Percentiles rank a stretch among this genome's conserved stretches.
phyloP scores from a whole-genome alignment of 2,113 vertebrate genomes.

The Clarias gariepinus region DNA sequence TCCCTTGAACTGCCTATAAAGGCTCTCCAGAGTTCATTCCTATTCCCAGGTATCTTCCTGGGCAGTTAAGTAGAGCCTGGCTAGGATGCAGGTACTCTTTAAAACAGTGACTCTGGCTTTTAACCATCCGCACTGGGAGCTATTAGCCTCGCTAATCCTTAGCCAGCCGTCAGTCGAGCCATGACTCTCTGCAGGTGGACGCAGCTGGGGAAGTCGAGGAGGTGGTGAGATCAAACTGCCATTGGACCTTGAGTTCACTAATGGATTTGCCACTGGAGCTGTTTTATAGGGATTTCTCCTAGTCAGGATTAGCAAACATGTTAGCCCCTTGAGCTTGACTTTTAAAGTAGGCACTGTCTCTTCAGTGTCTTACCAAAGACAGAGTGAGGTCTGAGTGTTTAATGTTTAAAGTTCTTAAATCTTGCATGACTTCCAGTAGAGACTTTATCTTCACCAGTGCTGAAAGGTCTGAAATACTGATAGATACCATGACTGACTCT shows the following conservation, averaged over 20 bases:
- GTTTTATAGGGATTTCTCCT: conserved; percentile 27
- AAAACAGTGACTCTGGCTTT: conserved; percentile 75
- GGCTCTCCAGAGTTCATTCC: conserved; percentile 63
- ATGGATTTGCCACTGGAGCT: conserved; percentile 38
- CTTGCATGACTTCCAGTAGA: conserved; percentile 16
- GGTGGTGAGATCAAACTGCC: conserved; percentile 34
- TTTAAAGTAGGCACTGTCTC: conserved; percentile 10
- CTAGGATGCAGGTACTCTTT: conserved; percentile 62
- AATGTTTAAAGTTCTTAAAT: conserved; percentile 43
- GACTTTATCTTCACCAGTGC: not conserved
- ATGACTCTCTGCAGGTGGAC: conserved; percentile 47
- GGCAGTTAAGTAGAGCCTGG: conserved; percentile 58
- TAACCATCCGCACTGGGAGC: conserved; percentile 59
- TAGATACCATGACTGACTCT: not conserved
- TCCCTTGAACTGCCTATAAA: conserved; percentile 65
- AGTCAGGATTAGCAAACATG: conserved; percentile 33
- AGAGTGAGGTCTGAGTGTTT: conserved; percentile 24
- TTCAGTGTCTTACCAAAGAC: conserved; percentile 22
- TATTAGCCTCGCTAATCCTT: conserved; percentile 51
- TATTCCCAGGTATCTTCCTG: conserved; percentile 70
- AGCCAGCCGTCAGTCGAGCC: conserved; percentile 40
- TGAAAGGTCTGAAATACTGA: conserved; percentile 15
- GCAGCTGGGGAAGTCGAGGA: conserved; percentile 36
- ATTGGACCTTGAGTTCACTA: conserved; percentile 40
- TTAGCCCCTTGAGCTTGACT: conserved; percentile 12